Conservation (phyloP, 2,797 vertebrate species). For the Gymnodraco acuticeps region DNA sequence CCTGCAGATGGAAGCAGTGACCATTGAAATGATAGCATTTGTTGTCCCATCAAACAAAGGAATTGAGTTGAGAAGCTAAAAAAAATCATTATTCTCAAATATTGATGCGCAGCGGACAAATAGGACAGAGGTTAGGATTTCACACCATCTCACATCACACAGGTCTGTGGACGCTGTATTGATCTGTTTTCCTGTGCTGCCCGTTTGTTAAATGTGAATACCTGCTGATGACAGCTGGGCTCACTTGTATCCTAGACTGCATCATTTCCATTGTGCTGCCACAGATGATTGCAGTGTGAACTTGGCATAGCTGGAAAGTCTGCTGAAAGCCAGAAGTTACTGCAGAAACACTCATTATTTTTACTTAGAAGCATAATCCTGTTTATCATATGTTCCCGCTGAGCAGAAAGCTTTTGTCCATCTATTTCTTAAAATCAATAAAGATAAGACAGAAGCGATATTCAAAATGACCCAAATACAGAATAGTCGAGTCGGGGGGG, state of each 20-base stretch:
- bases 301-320: constrained; percentile 11
- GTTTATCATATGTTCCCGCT: constrained; percentile 25
- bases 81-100: constrained; percentile 58
- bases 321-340: background rate
- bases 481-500: no score
- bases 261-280: constrained; percentile 19
- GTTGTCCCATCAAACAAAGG: constrained; percentile 60
- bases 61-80: constrained; percentile 45
- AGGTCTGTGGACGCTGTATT: constrained; percentile 45
- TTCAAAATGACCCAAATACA: constrained; percentile 8
- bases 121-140: constrained; percentile 50
- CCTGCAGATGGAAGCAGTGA: constrained; percentile 47
- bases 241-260: constrained; percentile 18
- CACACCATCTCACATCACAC: constrained; percentile 28
- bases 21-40: constrained; percentile 51
- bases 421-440: constrained; percentile 36
- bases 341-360: background rate
- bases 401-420: constrained; percentile 10
- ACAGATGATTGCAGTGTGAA: constrained; percentile 17
- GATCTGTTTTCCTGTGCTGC: constrained; percentile 62
- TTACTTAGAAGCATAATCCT: constrained; percentile 15
- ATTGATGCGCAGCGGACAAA: constrained; percentile 44
- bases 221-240: constrained; percentile 36
- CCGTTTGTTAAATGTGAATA: constrained; percentile 48
- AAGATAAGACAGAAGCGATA: constrained; percentile 13